Evolutionary conservation across 2,113 vertebrate genomes (phyloP).

Genomic region (Nymphicus hollandicus): DNA sequence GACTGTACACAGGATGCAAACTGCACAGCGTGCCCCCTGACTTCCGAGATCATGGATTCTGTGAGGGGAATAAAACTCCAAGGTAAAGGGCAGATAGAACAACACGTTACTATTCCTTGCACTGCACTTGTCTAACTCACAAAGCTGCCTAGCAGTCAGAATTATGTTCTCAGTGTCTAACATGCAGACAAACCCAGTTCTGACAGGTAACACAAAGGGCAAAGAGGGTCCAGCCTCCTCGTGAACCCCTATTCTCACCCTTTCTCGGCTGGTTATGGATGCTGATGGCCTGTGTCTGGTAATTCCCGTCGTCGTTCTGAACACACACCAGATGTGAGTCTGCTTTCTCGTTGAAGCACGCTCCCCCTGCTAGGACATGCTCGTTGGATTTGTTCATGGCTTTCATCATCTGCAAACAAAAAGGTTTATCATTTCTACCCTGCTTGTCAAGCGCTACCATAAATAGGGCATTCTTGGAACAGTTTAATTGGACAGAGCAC

Average conservation of each 20-base stretch:
- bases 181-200: neutral
- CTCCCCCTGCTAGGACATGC: conserved; percentile 94
- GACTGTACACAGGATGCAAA: neutral
- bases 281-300: conserved; percentile 99
- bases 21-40: neutral
- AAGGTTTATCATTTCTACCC: neutral
- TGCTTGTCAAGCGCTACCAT: neutral
- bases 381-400: conserved; percentile 99
- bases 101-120: neutral
- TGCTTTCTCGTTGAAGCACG: conserved; percentile 93
- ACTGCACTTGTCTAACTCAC: neutral
- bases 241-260: conserved; percentile 71
- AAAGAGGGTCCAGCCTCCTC: neutral
- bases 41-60: neutral
- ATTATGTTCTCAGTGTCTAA: neutral
- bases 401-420: conserved; percentile 91
- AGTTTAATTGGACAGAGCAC: neutral
- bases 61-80: neutral
- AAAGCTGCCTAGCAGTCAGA: neutral
- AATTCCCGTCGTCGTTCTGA: conserved; percentile 97
- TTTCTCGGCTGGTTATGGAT: conserved; percentile 96
- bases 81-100: neutral
- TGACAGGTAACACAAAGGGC: neutral
- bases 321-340: conserved; percentile 97
- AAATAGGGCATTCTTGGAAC: neutral